Evolutionary conservation across 2,797 vertebrate species (phyloP).

Genomic region (Lindbergichthys nudifrons): DNA sequence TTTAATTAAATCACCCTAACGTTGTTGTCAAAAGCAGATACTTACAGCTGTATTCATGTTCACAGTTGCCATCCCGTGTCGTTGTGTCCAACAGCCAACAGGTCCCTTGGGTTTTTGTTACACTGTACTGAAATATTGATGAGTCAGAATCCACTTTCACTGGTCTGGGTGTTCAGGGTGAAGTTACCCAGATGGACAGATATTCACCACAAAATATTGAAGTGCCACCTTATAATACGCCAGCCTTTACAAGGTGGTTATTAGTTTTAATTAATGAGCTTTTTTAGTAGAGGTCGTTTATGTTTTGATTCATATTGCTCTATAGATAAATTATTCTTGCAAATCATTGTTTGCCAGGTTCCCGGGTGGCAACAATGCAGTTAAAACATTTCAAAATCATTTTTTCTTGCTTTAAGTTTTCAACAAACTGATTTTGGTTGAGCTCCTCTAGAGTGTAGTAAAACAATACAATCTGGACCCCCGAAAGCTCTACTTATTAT

Average conservation of each 20-base stretch:
- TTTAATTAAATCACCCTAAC: background rate
- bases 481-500: background rate
- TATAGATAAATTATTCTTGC: background rate
- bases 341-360: background rate
- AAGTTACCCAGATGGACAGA: conserved; percentile 42
- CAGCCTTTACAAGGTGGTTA: background rate
- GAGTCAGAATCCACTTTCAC: conserved; percentile 68
- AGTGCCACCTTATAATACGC: background rate
- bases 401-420: too few species aligned
- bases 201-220: conserved; percentile 6
- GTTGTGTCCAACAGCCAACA: conserved; percentile 7
- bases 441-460: background rate
- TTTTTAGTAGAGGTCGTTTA: background rate
- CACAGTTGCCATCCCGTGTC: conserved; percentile 22
- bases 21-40: conserved; percentile 20
- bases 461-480: background rate
- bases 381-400: background rate
- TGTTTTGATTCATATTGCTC: background rate
- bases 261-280: background rate
- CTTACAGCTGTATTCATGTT: conserved; percentile 69
- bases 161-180: conserved; percentile 29
- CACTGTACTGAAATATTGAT: conserved; percentile 77
- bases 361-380: too few species aligned
- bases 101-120: conserved; percentile 61
- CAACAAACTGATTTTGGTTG: background rate